Base-by-base conservation (phyloP, 92 coral and sea anemone genomes). In the Epizoanthus illoricatus region DNA sequence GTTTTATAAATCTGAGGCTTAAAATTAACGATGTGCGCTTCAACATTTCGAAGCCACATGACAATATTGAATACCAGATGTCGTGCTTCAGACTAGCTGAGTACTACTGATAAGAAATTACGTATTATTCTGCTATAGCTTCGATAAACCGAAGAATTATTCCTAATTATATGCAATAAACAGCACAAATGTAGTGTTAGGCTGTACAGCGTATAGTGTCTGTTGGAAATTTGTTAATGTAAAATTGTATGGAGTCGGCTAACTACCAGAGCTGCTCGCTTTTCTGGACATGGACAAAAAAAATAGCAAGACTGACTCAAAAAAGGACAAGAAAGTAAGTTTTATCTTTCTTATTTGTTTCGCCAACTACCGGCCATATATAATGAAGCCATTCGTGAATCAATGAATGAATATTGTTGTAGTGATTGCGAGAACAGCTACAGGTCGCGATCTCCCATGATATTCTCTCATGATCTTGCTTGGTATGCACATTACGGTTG, bases 31-130 rank as follows among this genome's bases (percentile, higher is more conserved):
- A 7, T 45, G 52, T 52, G 56, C 10, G 56, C 56, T 52, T 52
- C 15, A 61, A 68, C 39, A 59, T 5, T 39, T 41, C 71, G 45
- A 62, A 63, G 66, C 59, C 82, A 42, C 40, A 24, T 43, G 65
- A 15, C 60, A 54, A 42, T 54, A 42, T 78, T 43, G 40, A 62
- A 21, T 78, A 78, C 19, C 82, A 78, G 82, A 78, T 78, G 82
- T 45, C 71, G 71, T 63, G 23, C 39, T 45, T 78, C 69, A 28
- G n/a, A 59, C 69, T 40, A 67, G 43, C 33, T 47, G 58, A 20
- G 24, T 47, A 8, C n/a, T n/a, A 28, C 55, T 36, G 82, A 78
- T 78, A 78, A 78, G 82, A 78, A 20, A 20, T 12, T 21, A 4
- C 59, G 39, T 45, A 78, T 41, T 78, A 63, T 63, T 69, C 47